Evolutionary conservation across 2,797 vertebrate species (phyloP).

Genomic region (Acestrorhynchus altus): DNA sequence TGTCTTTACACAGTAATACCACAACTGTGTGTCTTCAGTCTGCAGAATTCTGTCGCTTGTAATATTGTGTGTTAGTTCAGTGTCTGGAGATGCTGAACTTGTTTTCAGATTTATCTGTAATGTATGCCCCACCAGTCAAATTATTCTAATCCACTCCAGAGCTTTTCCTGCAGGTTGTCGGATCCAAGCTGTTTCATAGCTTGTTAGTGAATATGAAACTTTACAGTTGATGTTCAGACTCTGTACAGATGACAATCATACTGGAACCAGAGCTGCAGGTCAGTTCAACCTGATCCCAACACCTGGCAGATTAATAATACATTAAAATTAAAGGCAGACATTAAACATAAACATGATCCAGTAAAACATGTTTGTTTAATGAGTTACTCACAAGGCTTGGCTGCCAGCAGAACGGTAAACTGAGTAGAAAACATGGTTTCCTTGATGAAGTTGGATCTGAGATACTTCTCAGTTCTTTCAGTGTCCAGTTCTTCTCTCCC

Average conservation of each 20-base stretch:
- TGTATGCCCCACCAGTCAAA: neutral
- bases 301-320: neutral
- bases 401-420: no score
- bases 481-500: fast-evolving
- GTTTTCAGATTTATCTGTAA: neutral
- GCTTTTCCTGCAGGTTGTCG: neutral
- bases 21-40: no score
- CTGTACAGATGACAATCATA: no score
- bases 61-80: neutral
- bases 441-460: no score
- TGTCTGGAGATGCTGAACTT: neutral
- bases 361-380: no score
- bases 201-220: neutral
- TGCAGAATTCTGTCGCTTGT: neutral
- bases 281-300: neutral
- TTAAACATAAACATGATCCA: no score
- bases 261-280: neutral
- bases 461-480: no score
- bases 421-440: no score
- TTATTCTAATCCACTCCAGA: neutral
- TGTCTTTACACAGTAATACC: no score
- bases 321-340: no score
- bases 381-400: no score
- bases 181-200: neutral
- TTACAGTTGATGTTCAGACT: neutral